phyloP scores from a whole-genome alignment of 2,888 invertebrate genomes.

The Oligia latruncula region DNA sequence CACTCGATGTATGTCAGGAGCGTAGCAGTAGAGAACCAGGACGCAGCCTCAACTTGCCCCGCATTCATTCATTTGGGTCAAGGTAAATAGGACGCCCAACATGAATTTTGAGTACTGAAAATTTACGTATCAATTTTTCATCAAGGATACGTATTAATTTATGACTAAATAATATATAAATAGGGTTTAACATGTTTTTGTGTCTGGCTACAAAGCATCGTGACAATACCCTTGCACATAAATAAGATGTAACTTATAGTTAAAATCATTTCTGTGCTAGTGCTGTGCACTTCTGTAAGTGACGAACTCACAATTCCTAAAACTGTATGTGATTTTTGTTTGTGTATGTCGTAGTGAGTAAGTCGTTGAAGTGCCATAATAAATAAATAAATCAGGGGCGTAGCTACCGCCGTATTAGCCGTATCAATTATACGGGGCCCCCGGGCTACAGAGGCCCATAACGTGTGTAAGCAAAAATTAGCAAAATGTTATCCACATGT shows the following conservation, averaged over 20 bases:
- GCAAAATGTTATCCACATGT: no score
- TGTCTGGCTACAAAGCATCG: background rate
- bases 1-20: background rate
- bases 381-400: no score
- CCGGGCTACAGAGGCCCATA: no score
- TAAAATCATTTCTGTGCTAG: background rate
- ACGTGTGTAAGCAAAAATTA: no score
- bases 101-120: background rate
- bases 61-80: background rate
- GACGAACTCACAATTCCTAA: no score
- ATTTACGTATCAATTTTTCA: background rate
- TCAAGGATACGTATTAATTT: background rate
- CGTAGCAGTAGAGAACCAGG: no score
- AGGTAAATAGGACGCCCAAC: background rate
- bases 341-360: no score
- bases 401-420: no score
- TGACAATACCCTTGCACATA: background rate
- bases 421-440: no score
- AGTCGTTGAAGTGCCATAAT: no score
- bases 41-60: background rate
- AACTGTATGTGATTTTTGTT: no score
- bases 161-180: background rate
- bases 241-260: background rate
- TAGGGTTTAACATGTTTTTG: background rate
- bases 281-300: no score